phyloP scores from a whole-genome alignment of 2,888 invertebrate species.

The Eupeodes latifasciatus region DNA sequence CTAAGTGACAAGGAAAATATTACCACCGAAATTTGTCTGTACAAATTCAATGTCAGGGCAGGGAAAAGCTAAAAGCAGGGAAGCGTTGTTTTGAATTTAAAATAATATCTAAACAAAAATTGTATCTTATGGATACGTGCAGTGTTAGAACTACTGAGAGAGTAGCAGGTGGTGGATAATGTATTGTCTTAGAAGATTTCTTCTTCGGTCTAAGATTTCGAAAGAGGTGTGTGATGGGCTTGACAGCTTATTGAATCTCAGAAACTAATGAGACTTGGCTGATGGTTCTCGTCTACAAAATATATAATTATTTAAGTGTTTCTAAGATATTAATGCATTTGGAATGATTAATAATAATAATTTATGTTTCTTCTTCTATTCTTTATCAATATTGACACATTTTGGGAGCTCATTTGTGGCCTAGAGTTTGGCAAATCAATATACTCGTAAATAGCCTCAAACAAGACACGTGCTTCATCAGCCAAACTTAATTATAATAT shows the following conservation, averaged over 20 bases:
- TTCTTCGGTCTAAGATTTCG: neutral
- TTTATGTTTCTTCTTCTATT: no score
- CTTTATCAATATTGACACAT: no score
- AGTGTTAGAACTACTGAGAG: neutral
- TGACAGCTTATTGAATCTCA: slow-evolving; percentile 17
- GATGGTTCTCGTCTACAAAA: neutral
- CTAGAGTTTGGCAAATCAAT: no score
- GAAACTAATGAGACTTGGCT: slow-evolving; percentile 10
- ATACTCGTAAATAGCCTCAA: neutral
- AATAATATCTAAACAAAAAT: neutral
- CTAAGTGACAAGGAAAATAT: slow-evolving; percentile 45
- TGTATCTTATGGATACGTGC: neutral
- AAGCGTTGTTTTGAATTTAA: slow-evolving; percentile 2
- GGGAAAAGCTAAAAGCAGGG: slow-evolving; percentile 29
- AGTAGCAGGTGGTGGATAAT: slow-evolving; percentile 17
- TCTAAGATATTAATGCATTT: neutral
- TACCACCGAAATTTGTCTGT: slow-evolving; percentile 31
- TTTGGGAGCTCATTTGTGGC: no score
- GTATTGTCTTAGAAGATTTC: neutral
- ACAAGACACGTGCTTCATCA: neutral
- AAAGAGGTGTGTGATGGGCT: slow-evolving; percentile 1
- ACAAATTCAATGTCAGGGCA: slow-evolving; percentile 60
- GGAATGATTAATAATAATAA: no score
- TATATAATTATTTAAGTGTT: neutral
- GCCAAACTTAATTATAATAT: neutral